Percentiles rank a stretch among this genome's conserved stretches.
Conservation (phyloP, 30 jellyfish, hydroid and myxozoan genomes). For the Nemopilema nomurai region DNA sequence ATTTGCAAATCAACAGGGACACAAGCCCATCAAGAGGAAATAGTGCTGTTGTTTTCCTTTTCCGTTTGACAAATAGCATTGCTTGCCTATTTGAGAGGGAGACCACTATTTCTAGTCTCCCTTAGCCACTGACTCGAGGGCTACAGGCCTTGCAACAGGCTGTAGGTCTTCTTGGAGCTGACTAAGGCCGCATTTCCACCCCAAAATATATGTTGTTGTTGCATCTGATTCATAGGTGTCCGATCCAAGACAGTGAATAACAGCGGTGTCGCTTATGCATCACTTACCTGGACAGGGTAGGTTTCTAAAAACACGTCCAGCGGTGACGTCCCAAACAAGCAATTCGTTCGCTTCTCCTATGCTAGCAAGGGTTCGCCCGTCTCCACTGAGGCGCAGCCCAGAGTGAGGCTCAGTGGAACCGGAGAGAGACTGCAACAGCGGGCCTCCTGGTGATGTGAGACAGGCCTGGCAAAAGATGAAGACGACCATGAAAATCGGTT, state of each 20-base stretch:
- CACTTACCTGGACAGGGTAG: conserved; percentile 62
- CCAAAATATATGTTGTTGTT: neutral
- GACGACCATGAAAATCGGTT: neutral
- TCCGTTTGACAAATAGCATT: too few species aligned
- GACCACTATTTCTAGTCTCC: too few species aligned
- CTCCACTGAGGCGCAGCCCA: conserved; percentile 45
- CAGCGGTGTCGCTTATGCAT: neutral
- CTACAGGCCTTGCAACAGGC: too few species aligned
- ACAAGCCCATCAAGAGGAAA: too few species aligned
- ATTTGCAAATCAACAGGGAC: too few species aligned
- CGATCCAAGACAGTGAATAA: neutral
- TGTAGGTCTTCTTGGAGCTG: too few species aligned
- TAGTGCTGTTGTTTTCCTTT: too few species aligned
- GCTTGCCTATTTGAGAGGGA: too few species aligned
- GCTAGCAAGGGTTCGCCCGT: conserved; percentile 56
- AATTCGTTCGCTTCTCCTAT: conserved; percentile 51
- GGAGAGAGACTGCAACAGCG: conserved; percentile 72
- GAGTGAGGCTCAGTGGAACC: conserved; percentile 50
- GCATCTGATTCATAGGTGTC: neutral
- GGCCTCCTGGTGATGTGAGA: conserved; percentile 77
- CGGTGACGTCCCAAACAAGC: conserved; percentile 63
- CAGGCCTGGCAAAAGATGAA: conserved; percentile 46
- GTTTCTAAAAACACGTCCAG: conserved; percentile 55
- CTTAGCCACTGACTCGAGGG: too few species aligned
- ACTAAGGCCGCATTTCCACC: too few species aligned